A percentile compares a stretch with the other conserved stretches of the same genome.
phyloP scores from a whole-genome alignment of 1,140 invertebrate species.

The Pachyrhynchus sulphureomaculatus region DNA sequence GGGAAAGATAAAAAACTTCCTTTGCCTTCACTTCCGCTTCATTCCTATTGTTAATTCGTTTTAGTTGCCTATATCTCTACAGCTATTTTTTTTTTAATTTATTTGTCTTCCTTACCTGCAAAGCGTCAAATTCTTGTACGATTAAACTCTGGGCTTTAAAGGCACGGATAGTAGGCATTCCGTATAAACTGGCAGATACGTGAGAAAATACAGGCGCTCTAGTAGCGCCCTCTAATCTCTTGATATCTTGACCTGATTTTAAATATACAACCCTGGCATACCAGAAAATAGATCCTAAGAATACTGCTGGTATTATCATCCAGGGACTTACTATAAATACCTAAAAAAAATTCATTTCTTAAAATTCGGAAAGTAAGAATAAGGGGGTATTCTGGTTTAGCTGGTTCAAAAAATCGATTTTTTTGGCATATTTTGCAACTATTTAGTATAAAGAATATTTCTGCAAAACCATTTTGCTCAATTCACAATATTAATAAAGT shows the following conservation, averaged over 20 bases:
- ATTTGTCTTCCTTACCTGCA: slow-evolving; percentile 55
- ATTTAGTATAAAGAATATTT: no score
- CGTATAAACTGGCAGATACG: slow-evolving; percentile 69
- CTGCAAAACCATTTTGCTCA: no score
- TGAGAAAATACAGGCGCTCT: slow-evolving; percentile 78
- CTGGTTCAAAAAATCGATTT: no score
- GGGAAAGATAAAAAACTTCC: no score
- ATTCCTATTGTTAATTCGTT: no score
- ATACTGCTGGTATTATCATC: slow-evolving; percentile 68
- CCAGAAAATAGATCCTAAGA: slow-evolving; percentile 70
- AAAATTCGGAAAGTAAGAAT: no score
- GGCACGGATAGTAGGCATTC: slow-evolving; percentile 74
- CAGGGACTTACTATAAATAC: slow-evolving; percentile 73
- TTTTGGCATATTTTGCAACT: no score
- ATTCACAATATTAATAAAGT: no score
- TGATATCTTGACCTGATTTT: slow-evolving; percentile 79
- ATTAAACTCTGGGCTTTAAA: slow-evolving; percentile 63
- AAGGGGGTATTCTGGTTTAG: no score
- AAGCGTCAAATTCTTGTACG: slow-evolving; percentile 64
- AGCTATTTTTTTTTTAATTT: no score
- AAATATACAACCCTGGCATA: slow-evolving; percentile 77
- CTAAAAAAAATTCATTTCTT: background rate
- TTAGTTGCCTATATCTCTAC: no score
- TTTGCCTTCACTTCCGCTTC: no score
- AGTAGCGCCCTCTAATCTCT: slow-evolving; percentile 73